phyloP scores from a whole-genome alignment of 2,797 vertebrate genomes.

The Fratercula arctica region DNA sequence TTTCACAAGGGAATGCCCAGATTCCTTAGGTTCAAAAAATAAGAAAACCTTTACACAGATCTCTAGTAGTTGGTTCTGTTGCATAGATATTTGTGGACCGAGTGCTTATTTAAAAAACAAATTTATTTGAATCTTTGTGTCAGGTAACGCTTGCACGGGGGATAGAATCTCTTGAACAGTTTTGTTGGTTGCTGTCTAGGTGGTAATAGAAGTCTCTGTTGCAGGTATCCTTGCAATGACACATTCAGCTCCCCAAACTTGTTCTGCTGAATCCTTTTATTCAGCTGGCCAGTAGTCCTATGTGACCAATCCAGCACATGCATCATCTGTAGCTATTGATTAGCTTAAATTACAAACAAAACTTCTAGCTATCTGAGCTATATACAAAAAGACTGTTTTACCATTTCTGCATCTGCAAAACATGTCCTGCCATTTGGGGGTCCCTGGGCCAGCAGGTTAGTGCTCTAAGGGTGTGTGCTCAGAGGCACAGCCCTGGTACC shows the following conservation, averaged over 20 bases:
- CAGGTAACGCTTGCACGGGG: accelerated
- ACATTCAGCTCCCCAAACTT: background rate
- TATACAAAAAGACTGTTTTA: background rate
- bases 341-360: background rate
- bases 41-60: background rate
- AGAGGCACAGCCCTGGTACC: background rate
- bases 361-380: background rate
- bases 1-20: background rate
- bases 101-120: background rate
- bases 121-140: background rate
- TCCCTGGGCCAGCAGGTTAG: too few species aligned
- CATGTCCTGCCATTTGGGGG: background rate
- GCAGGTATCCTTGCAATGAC: background rate
- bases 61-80: background rate
- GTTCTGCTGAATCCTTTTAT: background rate
- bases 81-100: accelerated
- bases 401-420: background rate
- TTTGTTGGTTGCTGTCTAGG: background rate
- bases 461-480: background rate
- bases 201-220: background rate
- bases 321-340: background rate
- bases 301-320: background rate
- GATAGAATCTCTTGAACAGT: background rate
- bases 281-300: background rate
- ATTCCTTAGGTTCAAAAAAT: background rate